Base-by-base conservation (phyloP, 2,888 invertebrate species). In the Nudaria mundana region DNA sequence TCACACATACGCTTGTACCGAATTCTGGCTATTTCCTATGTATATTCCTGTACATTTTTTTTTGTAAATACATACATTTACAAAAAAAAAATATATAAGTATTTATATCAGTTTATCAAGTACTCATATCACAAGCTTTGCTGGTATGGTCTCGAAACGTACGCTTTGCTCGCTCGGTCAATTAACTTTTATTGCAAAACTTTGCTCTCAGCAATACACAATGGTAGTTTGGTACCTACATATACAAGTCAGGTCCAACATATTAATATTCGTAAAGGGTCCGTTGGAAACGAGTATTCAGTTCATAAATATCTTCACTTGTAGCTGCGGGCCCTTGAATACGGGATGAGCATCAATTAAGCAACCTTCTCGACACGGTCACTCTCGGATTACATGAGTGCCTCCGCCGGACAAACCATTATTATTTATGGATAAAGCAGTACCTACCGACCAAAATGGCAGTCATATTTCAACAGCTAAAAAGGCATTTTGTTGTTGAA, bases 301-400 rank as follows among this genome's bases (percentile, higher is more conserved):
- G 49, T 48, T 52, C 49, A 76, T 77, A 77, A 59, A 64, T 68
- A 58, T 68, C 62, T 69, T 73, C 66, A 70, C 70, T 68, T 66
- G 67, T 68, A 71, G 66, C 73, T 71, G 66, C 70, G 64, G 72
- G 71, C 76, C 78, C 74, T 74, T 76, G 77, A 79, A 78, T 79
- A 72, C 60, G 66, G 68, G 68, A 77, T 76, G 76, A 76, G 72
- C 75, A 76, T 76, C 77, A 80, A 81, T 80, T 81, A 79, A 61
- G 70, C 63, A 74, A 62, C 57, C 61, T 66, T 49, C 67, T 66
- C 64, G 63, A 60, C 66, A 54, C 59, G 52, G 56, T 47, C 60
- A 44, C 58, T 56, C 41, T 50, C 36, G 44, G 55, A 54, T 56
- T 56, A 45, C 48, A 39, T 35, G 7, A 32, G n/a, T n/a, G n/a